phyloP scores from a whole-genome alignment of 2,888 invertebrate species.

The Torymus tubicola region DNA sequence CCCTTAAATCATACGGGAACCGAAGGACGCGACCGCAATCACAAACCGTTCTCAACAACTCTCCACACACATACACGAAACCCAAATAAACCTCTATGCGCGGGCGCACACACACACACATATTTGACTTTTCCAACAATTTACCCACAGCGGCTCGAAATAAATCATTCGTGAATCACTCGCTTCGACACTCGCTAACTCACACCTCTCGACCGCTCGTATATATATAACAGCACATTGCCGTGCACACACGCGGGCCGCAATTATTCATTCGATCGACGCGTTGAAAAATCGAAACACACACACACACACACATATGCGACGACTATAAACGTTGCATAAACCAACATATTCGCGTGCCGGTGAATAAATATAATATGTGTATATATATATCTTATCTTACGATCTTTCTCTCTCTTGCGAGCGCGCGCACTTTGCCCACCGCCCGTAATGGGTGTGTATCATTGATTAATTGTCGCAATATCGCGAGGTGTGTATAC shows the following conservation, averaged over 20 bases:
- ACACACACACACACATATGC: no score
- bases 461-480: slow-evolving; percentile 57
- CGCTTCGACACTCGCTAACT: not conserved
- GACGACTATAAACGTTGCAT: not conserved
- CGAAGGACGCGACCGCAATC: no score
- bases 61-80: no score
- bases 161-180: slow-evolving; percentile 25
- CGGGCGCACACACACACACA: no score
- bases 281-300: not conserved
- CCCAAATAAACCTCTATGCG: no score
- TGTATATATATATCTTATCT: slow-evolving; percentile 26
- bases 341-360: not conserved
- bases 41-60: no score
- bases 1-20: no score
- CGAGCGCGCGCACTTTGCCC: not conserved
- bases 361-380: slow-evolving; percentile 9
- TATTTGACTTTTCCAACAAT: no score
- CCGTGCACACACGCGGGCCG: no score
- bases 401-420: slow-evolving; percentile 15
- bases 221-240: no score
- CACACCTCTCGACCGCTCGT: slow-evolving; percentile 5
- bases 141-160: not conserved
- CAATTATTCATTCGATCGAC: slow-evolving; percentile 6
- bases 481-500: slow-evolving; percentile 15
- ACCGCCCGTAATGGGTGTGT: slow-evolving; percentile 30